A percentile compares a stretch with the other conserved stretches of the same genome.
Conservation (phyloP, 1,140 invertebrate genomes). For the Diachasmimorpha longicaudata region DNA sequence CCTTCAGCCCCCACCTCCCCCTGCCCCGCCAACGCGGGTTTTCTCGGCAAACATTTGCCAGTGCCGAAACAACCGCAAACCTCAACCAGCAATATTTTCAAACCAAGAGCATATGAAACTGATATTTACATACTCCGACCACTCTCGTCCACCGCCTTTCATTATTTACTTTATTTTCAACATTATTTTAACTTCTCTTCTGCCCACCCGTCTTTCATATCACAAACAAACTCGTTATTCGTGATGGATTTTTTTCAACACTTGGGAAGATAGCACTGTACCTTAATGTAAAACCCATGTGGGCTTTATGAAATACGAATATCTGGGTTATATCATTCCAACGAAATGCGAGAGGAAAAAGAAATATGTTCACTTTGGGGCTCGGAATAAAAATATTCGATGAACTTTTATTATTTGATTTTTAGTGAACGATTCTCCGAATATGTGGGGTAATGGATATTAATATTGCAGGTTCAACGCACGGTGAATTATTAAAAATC, state of each 20-base stretch:
- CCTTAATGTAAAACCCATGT: not conserved
- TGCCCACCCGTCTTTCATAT: not conserved
- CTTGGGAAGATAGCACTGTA: not conserved
- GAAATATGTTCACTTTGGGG: not conserved
- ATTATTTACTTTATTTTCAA: not conserved
- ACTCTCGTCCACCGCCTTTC: not conserved
- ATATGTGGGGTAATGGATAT: not conserved
- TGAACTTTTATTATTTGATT: not conserved
- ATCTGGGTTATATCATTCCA: not conserved
- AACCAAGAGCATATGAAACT: no score
- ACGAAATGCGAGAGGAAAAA: not conserved
- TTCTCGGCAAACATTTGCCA: no score
- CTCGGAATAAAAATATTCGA: not conserved
- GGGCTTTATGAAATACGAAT: not conserved
- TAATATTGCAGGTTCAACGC: not conserved
- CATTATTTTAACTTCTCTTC: not conserved
- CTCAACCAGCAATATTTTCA: no score
- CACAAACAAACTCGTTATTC: not conserved
- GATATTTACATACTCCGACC: not conserved
- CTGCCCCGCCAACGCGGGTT: no score
- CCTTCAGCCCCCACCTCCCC: no score
- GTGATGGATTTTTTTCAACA: not conserved
- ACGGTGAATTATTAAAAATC: no score
- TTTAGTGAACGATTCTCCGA: not conserved
- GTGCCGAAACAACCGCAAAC: no score